A percentile compares a stretch with the other conserved stretches of the same genome.
phyloP scores from a whole-genome alignment of 2,888 invertebrate genomes.

The Siphonodentalium dalli region DNA sequence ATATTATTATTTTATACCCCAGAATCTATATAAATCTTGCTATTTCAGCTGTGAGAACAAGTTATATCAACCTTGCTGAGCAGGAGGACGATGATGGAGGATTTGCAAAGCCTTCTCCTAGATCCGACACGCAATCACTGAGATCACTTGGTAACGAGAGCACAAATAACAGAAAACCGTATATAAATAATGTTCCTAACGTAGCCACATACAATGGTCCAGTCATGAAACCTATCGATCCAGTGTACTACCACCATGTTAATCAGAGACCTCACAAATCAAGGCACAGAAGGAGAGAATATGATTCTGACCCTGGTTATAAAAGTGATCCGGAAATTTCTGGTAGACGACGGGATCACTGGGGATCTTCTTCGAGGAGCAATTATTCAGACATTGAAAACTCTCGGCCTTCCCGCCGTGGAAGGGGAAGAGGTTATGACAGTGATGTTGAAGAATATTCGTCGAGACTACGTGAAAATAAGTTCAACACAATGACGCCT shows the following conservation, averaged over 20 bases:
- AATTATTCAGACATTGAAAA: neutral
- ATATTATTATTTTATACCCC: too few relatives aligned
- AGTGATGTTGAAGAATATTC: conserved; percentile 57
- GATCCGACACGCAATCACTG: neutral
- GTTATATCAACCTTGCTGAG: neutral
- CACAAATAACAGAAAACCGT: neutral
- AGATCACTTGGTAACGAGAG: too few relatives aligned
- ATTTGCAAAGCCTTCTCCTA: conserved; percentile 22
- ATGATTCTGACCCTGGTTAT: conserved; percentile 62
- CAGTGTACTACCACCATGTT: conserved; percentile 11
- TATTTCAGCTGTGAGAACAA: too few relatives aligned
- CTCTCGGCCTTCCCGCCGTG: neutral
- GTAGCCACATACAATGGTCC: too few relatives aligned
- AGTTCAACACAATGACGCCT: too few relatives aligned
- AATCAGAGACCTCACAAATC: conserved; percentile 16
- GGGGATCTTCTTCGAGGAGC: neutral
- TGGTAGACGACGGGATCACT: conserved; percentile 23
- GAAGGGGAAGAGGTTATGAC: conserved; percentile 50
- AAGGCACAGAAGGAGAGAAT: conserved; percentile 47
- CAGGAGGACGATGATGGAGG: conserved; percentile 38
- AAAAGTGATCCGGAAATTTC: conserved; percentile 51
- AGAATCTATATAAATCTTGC: too few relatives aligned
- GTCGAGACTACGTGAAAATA: too few relatives aligned
- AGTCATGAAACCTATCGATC: neutral
- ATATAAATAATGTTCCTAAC: too few relatives aligned